Evolutionary conservation across 2,888 invertebrate genomes (phyloP), one percentile per base, ranked within the genome.

Genomic region (Ochropleura plecta): DNA sequence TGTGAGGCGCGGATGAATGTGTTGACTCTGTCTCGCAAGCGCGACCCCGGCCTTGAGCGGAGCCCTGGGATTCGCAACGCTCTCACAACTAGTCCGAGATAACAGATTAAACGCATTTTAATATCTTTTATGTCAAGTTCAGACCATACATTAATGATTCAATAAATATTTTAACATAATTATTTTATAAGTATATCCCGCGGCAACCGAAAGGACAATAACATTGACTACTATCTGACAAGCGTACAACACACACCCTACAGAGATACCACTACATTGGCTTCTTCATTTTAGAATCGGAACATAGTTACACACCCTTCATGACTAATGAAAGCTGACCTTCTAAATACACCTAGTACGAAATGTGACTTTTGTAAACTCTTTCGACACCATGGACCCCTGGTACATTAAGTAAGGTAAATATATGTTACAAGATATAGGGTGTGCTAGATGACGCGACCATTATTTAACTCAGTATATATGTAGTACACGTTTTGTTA

Each of bases 71-170:
- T 55, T 59, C 48, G 62, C 79, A 71, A 14, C 83, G 51, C 40
- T 57, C 42, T 18, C 12, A 44, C 57, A 64, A 49, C 48, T 51
- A 51, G 30, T 16, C 60, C 70, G 14, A 55, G 9, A 3, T 48
- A 46, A 40, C 68, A 60, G 44, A 48, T 72, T 30, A 60, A 9
- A 44, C 42, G n/a, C 48, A 68, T 84, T 60, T 55, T 64, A 59
- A 78, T 49, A 67, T 55, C 6, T 51, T 55, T 20, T 57, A 20
- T 73, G 65, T 65, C 80, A 69, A 73, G 73, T 84, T 80, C 55
- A 42, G 10, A 79, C 49, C 55, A 55, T n/a, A 42, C 30, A 63
- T 66, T 51, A 46, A 1, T 12, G 1, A 51, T 42, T 46, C 14
- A 0, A 40, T 20, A 40, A 51, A 51, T 30, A 59, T 42, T 42